Evolutionary conservation across 2,888 invertebrate genomes (phyloP), one percentile per base, ranked within the genome.

Genomic region (Drosophila mimica): DNA sequence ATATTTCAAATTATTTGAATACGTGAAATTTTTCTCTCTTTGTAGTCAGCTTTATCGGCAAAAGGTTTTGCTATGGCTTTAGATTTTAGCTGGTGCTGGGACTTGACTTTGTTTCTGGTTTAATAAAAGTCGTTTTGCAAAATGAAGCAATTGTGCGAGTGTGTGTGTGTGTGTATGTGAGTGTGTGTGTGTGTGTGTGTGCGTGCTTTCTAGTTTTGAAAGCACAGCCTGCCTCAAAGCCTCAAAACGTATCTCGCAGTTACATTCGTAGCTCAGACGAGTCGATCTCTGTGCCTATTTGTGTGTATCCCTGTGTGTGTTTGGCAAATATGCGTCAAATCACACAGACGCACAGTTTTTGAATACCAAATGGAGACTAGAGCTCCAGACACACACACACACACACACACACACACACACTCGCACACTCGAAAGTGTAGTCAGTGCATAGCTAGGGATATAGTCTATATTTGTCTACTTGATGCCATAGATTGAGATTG

Each of bases 331-430:
- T 89, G 85, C 88, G 89, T 88, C 85, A 87, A 89, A 85, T 87
- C 88, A 83, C 88, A 86, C 81, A 81, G 83, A 88, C 84, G 88
- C 85, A 88, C 88, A 85, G 89, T 87, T 88, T 88, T 84, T 85
- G 88, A 89, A 89, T 88, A 88, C 88, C 83, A 88, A 88, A 89
- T 85, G 72, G 74, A 85, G 83, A 77, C 70, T 76, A 68, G 62
- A 74, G 58, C 33, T 58, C 28, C 46, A 46, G 15, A 48, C 40
- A 70, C 56, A 51, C n/a, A 52, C 48, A 46, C 57, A 63, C 56
- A 75, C 36, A 58, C 30, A 36, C n/a, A 36, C 40, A 6, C 52
- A 0, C 34, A 13, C 30, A 33, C 11, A 25, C 25, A 25, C 2
- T 25, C 25, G 11, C 43, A 46, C 25, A 46, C 46, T 46, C 8